These are phyloP conservation scores for Brachionus paranguensis DNA, from an alignment of 1,140 invertebrate species.

Conservation along the genomic window DNA sequence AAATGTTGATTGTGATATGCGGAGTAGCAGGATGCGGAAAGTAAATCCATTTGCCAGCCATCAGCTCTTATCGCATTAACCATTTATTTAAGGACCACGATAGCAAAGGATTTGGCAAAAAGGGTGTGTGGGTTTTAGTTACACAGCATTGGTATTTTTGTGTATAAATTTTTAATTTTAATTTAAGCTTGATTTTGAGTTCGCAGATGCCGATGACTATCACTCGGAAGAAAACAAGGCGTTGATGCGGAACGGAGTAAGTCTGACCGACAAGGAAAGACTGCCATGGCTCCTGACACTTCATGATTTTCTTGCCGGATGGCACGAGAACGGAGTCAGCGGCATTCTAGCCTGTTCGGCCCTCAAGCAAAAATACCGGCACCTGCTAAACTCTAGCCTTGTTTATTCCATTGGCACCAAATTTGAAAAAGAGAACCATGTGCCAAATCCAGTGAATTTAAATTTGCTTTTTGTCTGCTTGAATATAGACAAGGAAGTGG, in stretches of 20 bases:
- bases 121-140: neutral
- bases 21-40: conserved; percentile 15
- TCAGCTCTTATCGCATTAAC: neutral
- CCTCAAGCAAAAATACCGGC: conserved; percentile 3
- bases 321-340: neutral
- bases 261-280: conserved; percentile 49
- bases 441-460: neutral
- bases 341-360: conserved; percentile 21
- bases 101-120: neutral
- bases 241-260: conserved; percentile 47
- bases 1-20: conserved; percentile 2
- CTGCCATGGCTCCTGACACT: conserved; percentile 45
- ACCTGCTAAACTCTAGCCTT: neutral
- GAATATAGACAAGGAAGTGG: neutral
- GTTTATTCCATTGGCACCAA: neutral
- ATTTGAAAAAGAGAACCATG: neutral
- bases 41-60: neutral
- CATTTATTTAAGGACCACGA: neutral
- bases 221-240: conserved; percentile 47
- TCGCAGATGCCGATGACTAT: conserved; percentile 50
- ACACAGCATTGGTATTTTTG: neutral
- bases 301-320: conserved; percentile 40
- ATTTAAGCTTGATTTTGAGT: conserved; percentile 43
- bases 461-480: neutral
- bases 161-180: conserved; percentile 35